Conservation (phyloP, 2,113 vertebrate species). For the Clarias macrocephalus region DNA sequence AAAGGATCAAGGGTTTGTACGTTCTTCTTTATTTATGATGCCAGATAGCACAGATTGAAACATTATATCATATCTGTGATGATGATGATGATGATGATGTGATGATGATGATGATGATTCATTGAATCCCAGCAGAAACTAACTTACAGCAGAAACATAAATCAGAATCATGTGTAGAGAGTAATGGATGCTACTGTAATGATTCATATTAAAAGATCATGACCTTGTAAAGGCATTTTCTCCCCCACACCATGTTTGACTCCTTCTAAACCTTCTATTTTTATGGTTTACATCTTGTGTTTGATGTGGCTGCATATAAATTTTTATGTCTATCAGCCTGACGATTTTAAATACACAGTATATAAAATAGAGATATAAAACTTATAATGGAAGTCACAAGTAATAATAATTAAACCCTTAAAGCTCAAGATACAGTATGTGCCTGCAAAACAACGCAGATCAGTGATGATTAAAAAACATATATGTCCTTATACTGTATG, state of each 20-base stretch:
- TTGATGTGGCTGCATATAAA: neutral
- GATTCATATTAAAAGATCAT: neutral
- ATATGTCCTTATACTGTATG: no score
- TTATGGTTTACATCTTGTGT: neutral
- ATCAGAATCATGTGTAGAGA: conserved; percentile 34
- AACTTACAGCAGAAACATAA: conserved; percentile 30
- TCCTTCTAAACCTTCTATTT: no score
- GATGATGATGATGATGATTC: conserved; percentile 36
- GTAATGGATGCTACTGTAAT: conserved; percentile 6
- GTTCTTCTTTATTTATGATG: conserved; percentile 36
- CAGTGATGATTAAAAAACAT: no score
- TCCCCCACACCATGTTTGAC: neutral
- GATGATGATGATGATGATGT: conserved; percentile 33
- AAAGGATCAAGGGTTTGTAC: conserved; percentile 30
- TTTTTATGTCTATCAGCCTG: no score
- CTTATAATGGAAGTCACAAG: no score
- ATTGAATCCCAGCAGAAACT: conserved; percentile 43
- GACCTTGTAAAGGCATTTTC: neutral
- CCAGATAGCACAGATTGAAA: conserved; percentile 50
- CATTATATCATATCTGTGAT: conserved; percentile 37
- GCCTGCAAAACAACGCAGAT: no score
- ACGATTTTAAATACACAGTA: no score
- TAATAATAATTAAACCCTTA: no score
- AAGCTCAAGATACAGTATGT: no score
- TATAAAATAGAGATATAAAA: no score